These are phyloP conservation scores for Epinephelus cyanopodus DNA, from an alignment of 2,113 vertebrate species.

Conservation along the genomic window DNA sequence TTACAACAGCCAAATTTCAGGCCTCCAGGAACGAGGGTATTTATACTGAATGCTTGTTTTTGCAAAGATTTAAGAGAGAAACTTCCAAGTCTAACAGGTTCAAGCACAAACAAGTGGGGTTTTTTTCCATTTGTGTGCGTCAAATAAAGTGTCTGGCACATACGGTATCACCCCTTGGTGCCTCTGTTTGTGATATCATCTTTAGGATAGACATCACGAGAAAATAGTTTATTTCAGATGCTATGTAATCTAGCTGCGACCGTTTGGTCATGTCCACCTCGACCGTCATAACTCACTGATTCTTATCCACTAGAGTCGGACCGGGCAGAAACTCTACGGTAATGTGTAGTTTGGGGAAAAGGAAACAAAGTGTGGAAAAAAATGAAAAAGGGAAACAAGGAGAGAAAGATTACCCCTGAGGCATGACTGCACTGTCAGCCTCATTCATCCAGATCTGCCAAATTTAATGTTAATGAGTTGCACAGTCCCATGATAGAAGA, in stretches of 20 bases:
- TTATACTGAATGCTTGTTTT: not conserved
- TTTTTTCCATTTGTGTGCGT: no score
- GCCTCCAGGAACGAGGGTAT: not conserved
- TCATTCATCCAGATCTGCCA: conserved; percentile 61
- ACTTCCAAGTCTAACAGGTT: no score
- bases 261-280: conserved; percentile 31
- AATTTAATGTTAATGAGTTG: conserved; percentile 74
- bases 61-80: no score
- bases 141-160: no score
- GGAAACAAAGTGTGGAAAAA: conserved; percentile 2
- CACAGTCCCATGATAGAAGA: conserved; percentile 59
- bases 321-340: not conserved
- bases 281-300: conserved; percentile 39
- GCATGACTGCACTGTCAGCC: conserved; percentile 42
- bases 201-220: not conserved
- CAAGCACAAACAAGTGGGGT: no score
- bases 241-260: not conserved
- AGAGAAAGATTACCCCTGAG: conserved; percentile 33
- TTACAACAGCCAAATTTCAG: not conserved
- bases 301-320: conserved; percentile 22
- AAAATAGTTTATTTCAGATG: no score
- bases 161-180: not conserved
- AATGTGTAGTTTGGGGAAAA: not conserved
- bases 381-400: not conserved
- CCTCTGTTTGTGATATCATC: conserved; percentile 49